phyloP scores from a whole-genome alignment of 2,113 vertebrate genomes.

The Protomyctophum bolini region DNA sequence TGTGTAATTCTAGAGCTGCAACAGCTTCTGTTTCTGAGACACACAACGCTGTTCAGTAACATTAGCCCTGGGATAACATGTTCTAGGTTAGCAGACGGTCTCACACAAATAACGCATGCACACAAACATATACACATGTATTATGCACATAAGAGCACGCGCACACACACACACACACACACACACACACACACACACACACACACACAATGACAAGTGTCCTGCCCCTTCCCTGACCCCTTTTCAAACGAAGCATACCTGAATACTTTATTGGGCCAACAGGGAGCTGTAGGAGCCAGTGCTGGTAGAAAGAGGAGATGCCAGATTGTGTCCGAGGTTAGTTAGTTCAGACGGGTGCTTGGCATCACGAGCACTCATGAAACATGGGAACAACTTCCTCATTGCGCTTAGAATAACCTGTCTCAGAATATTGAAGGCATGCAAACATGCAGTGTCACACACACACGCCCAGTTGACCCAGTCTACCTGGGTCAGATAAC shows the following conservation, averaged over 20 bases:
- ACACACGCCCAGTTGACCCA: no score
- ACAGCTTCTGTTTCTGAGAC: conserved; percentile 52
- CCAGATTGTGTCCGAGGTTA: conserved; percentile 12
- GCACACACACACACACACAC: neutral
- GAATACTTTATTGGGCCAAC: conserved; percentile 19
- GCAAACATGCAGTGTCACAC: neutral
- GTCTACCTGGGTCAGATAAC: no score
- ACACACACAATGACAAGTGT: conserved; percentile 30
- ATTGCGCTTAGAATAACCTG: conserved; percentile 32
- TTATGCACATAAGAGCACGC: no score
- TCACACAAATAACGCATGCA: neutral
- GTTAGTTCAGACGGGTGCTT: conserved; percentile 12
- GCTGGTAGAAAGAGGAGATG: conserved; percentile 21
- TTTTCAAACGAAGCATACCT: conserved; percentile 44
- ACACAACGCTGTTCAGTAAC: conserved; percentile 57
- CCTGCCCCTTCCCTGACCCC: conserved; percentile 55
- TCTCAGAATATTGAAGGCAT: conserved; percentile 3
- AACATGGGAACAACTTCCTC: conserved; percentile 39
- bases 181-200: conserved; percentile 26
- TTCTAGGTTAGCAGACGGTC: conserved; percentile 48
- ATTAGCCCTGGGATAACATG: conserved; percentile 48
- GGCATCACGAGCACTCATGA: conserved; percentile 36
- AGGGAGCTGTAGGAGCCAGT: conserved; percentile 1
- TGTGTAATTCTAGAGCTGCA: conserved; percentile 52
- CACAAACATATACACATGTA: neutral